phyloP scores from a whole-genome alignment of 2,888 invertebrate genomes.

The Eueremaeus valkanovi region DNA sequence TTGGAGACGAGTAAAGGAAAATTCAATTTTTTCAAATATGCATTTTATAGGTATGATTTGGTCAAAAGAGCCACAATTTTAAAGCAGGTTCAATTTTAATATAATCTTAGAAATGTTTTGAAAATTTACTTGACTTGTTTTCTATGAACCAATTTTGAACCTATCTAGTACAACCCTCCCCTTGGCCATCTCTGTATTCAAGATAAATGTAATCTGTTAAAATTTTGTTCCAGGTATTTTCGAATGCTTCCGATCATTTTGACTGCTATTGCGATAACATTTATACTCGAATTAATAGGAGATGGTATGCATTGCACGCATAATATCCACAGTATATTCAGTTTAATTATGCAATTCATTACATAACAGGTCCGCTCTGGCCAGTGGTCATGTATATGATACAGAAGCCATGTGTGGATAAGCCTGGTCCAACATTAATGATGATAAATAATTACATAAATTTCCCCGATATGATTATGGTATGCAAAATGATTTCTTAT shows the following conservation, averaged over 20 bases:
- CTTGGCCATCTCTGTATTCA: too few relatives aligned
- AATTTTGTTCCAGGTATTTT: background rate
- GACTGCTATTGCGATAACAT: background rate
- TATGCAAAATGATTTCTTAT: too few relatives aligned
- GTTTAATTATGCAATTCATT: too few relatives aligned
- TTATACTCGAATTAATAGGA: background rate
- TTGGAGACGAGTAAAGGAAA: background rate
- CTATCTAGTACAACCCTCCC: too few relatives aligned
- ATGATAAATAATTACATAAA: background rate
- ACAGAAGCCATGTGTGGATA: background rate
- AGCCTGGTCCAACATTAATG: background rate
- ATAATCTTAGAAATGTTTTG: too few relatives aligned
- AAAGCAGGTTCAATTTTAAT: too few relatives aligned
- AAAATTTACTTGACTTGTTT: too few relatives aligned
- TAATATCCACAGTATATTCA: too few relatives aligned
- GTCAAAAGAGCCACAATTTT: too few relatives aligned
- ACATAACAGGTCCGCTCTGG: background rate
- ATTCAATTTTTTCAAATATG: background rate
- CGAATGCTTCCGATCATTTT: background rate
- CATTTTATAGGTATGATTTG: background rate
- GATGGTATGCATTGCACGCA: background rate
- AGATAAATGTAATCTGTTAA: too few relatives aligned
- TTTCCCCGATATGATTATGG: background rate
- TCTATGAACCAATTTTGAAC: too few relatives aligned
- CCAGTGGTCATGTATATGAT: background rate